Evolutionary conservation across 2,888 invertebrate species (phyloP).

Genomic region (Lamellibrachia columna): DNA sequence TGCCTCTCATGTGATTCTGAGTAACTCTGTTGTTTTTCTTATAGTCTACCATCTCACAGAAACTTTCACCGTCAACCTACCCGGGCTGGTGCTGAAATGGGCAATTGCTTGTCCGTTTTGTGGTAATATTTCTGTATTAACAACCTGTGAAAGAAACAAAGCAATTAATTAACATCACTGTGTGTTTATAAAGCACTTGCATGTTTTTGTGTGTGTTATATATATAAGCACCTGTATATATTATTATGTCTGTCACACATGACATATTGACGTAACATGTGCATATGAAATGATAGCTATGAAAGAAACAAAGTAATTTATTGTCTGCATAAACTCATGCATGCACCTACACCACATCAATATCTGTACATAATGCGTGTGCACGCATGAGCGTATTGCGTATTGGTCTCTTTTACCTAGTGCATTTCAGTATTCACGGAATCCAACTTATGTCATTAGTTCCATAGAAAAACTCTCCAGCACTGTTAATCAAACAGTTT

Average conservation of each 20-base stretch:
- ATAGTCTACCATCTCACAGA: background rate
- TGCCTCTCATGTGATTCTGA: background rate
- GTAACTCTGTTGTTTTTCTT: background rate
- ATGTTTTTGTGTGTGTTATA: too few relatives aligned
- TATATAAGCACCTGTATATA: too few relatives aligned
- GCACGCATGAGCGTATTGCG: too few relatives aligned
- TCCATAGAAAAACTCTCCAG: too few relatives aligned
- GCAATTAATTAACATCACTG: background rate
- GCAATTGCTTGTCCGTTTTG: background rate
- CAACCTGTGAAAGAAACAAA: background rate
- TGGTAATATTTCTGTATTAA: background rate
- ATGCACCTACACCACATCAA: background rate
- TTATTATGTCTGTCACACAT: too few relatives aligned
- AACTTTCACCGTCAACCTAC: background rate
- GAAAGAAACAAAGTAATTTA: background rate
- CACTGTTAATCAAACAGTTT: background rate
- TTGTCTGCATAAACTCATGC: background rate
- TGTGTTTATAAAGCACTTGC: too few relatives aligned
- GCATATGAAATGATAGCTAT: background rate
- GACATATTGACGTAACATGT: too few relatives aligned
- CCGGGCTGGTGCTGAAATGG: background rate
- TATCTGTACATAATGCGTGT: background rate
- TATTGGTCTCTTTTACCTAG: too few relatives aligned
- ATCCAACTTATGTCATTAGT: too few relatives aligned
- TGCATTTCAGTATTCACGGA: too few relatives aligned